Evolutionary conservation across 2,113 vertebrate genomes (phyloP).

Genomic region (Ceyx cyanopectus): DNA sequence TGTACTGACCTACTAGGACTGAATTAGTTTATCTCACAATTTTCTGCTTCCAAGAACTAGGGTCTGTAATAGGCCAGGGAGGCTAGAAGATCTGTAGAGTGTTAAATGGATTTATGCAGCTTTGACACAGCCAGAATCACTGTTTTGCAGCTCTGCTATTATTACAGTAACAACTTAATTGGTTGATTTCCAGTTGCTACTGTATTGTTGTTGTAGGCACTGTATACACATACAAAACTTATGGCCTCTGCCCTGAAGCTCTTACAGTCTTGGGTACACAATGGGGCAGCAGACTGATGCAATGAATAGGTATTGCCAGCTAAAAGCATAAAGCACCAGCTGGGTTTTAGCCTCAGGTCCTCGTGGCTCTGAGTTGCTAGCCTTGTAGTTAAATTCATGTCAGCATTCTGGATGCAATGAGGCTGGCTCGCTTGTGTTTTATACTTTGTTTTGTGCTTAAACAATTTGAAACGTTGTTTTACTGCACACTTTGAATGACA

Average conservation of each 20-base stretch:
- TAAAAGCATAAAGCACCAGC: background rate
- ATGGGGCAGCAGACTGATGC: background rate
- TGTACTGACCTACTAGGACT: background rate
- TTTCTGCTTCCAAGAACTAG: background rate
- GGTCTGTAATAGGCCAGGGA: background rate
- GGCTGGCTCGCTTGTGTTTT: background rate
- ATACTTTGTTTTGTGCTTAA: background rate
- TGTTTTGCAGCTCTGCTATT: slow-evolving; percentile 14
- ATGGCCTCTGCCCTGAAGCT: background rate
- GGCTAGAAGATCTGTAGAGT: slow-evolving; percentile 1
- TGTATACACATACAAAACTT: background rate
- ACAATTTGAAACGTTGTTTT: background rate
- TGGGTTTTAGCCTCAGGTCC: background rate
- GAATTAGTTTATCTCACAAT: background rate
- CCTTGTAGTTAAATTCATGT: background rate
- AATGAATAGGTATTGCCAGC: background rate
- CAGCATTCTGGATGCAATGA: background rate
- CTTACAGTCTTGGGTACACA: background rate
- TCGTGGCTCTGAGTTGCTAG: background rate
- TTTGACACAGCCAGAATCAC: background rate
- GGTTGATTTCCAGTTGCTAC: slow-evolving; percentile 19
- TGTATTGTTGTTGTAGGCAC: background rate
- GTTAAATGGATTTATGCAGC: background rate
- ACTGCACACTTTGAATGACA: background rate
- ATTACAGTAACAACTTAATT: slow-evolving; percentile 16